A percentile compares a stretch with the other conserved stretches of the same genome.
Evolutionary conservation across 2,797 vertebrate species (phyloP).

Genomic region (Neosilurus hyrtlii): DNA sequence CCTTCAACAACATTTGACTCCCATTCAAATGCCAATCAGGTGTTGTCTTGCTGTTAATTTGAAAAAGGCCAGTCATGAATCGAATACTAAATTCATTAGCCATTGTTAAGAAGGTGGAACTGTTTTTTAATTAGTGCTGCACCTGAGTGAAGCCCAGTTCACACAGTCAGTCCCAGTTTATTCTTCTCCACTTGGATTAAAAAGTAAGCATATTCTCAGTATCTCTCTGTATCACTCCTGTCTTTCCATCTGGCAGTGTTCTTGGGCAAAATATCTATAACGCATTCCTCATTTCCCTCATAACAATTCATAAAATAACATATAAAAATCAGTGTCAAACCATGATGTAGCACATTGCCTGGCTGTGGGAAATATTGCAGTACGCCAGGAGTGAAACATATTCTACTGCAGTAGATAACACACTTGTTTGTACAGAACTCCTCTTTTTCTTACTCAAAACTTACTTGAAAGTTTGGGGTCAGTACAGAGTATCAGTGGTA

Average conservation of each 20-base stretch:
- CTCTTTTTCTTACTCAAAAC: background rate
- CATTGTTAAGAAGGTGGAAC: constrained; percentile 75
- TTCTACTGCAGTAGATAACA: background rate
- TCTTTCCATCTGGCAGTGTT: constrained; percentile 2
- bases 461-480: background rate
- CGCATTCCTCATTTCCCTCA: background rate
- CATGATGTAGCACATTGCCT: background rate
- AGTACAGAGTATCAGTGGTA: background rate
- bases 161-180: constrained; percentile 70
- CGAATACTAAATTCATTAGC: constrained; percentile 82
- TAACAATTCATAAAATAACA: background rate
- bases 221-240: constrained; percentile 23
- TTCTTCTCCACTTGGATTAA: constrained; percentile 68
- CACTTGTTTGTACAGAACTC: background rate
- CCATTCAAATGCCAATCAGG: constrained; percentile 76
- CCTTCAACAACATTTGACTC: constrained; percentile 73
- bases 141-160: constrained; percentile 81
- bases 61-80: constrained; percentile 75
- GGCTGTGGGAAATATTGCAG: background rate
- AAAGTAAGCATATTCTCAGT: constrained; percentile 68
- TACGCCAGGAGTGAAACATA: background rate
- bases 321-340: background rate
- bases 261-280: constrained; percentile 1
- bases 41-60: constrained; percentile 73
- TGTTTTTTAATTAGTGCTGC: constrained; percentile 81